Percentiles rank a stretch among this genome's conserved stretches.
Evolutionary conservation across 2,888 invertebrate species (phyloP).

Genomic region (Pseudoips prasinana): DNA sequence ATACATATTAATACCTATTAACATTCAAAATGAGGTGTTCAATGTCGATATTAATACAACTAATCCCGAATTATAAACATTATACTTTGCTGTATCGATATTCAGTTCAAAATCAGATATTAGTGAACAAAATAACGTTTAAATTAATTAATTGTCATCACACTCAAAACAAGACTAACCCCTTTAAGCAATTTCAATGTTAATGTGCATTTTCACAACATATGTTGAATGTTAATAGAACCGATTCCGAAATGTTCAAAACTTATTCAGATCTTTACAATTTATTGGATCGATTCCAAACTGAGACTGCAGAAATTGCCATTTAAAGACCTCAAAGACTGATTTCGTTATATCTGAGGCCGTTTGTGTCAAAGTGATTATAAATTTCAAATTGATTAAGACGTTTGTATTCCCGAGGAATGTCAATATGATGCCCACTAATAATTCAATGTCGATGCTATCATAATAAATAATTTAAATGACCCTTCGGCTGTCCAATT

Average conservation of each 20-base stretch:
- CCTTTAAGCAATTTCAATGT: too few species aligned
- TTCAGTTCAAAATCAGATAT: too few species aligned
- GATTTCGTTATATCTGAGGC: constrained; percentile 4
- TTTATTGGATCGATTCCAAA: constrained; percentile 26
- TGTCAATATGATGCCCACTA: constrained; percentile 1
- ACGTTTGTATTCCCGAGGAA: not conserved
- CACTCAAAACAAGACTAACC: too few species aligned
- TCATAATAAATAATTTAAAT: not conserved
- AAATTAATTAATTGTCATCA: too few species aligned
- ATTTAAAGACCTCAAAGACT: constrained; percentile 13
- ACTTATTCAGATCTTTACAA: constrained; percentile 16
- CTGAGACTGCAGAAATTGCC: constrained; percentile 2
- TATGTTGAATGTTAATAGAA: constrained; percentile 18
- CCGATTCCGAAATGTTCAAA: constrained; percentile 15
- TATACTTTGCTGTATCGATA: too few species aligned
- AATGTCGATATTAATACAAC: too few species aligned
- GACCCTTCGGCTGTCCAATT: too few species aligned
- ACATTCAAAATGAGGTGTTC: too few species aligned
- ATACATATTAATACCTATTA: too few species aligned
- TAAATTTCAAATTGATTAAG: constrained; percentile 6
- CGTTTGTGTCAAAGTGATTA: constrained; percentile 13
- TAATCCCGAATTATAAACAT: too few species aligned
- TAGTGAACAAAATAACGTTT: too few species aligned
- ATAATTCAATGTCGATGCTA: not conserved
- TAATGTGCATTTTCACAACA: too few species aligned